Evolutionary conservation across 2,113 vertebrate genomes (phyloP).

Genomic region (Forbesichthys papilliferus): DNA sequence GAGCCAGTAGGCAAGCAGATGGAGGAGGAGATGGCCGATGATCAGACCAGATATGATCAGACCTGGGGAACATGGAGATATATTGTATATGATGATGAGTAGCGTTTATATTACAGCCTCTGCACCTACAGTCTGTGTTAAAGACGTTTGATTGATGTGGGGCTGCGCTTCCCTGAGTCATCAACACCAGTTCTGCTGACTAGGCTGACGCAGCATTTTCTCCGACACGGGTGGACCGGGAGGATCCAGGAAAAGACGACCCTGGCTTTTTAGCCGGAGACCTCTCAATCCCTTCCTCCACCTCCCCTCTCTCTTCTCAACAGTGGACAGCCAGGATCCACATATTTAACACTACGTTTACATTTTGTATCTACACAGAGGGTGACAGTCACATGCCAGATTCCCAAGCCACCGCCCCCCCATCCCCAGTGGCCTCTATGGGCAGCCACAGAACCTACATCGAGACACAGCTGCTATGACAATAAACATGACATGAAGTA

Average conservation of each 20-base stretch:
- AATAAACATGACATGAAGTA: no score
- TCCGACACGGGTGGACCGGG: background rate
- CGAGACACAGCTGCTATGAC: no score
- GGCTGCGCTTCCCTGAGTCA: constrained; percentile 34
- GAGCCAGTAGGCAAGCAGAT: background rate
- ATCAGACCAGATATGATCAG: background rate
- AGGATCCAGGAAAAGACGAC: constrained; percentile 11
- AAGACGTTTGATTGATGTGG: constrained; percentile 54
- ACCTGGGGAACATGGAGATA: constrained; percentile 15
- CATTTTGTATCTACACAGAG: no score
- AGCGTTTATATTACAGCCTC: constrained; percentile 43
- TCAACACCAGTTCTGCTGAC: constrained; percentile 42
- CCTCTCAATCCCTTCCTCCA: background rate
- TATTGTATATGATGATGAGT: constrained; percentile 24
- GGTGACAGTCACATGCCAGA: no score
- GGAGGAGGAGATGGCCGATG: no score
- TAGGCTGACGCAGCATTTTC: constrained; percentile 38
- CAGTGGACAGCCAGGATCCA: no score
- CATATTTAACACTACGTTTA: no score
- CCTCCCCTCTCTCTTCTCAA: background rate
- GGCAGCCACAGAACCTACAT: no score
- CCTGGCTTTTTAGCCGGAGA: constrained; percentile 10
- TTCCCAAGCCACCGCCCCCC: no score
- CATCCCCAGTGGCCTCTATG: no score
- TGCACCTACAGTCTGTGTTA: constrained; percentile 28